Evolutionary conservation across 2,113 vertebrate genomes (phyloP).

Genomic region (Heteronetta atricapilla): DNA sequence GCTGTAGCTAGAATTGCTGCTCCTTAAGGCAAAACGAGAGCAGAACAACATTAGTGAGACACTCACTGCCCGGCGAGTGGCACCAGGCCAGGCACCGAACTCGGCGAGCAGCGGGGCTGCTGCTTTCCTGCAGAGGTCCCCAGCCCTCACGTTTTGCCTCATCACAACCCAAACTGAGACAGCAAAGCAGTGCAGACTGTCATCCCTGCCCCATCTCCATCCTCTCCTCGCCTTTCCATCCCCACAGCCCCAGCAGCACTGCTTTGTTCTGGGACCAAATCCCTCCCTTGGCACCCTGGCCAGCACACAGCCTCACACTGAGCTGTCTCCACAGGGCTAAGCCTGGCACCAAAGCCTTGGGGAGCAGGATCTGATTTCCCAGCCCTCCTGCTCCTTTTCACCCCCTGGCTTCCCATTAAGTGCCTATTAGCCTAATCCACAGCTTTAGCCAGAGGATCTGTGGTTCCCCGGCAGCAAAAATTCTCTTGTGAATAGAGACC

Average conservation of each 20-base stretch:
- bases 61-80: not conserved
- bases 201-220: not conserved
- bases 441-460: not conserved
- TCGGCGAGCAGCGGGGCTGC: fast-evolving
- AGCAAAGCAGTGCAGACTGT: not conserved
- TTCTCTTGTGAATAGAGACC: not conserved
- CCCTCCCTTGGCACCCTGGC: not conserved
- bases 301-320: fast-evolving
- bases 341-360: not conserved
- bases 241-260: too few species aligned
- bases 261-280: not conserved
- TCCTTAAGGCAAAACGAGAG: not conserved
- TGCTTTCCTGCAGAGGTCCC: not conserved
- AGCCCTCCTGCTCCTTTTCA: not conserved
- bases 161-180: not conserved
- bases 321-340: too few species aligned
- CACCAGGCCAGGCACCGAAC: not conserved
- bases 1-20: not conserved
- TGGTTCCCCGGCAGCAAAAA: not conserved
- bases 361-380: too few species aligned
- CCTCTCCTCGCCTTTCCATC: fast-evolving
- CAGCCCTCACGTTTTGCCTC: not conserved
- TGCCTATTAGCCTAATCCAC: not conserved
- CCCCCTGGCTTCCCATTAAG: not conserved
- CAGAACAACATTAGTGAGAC: not conserved